Evolutionary conservation across 1,140 invertebrate species (phyloP), one percentile per base, ranked within the genome.

Genomic region (Chelonus insularis): DNA sequence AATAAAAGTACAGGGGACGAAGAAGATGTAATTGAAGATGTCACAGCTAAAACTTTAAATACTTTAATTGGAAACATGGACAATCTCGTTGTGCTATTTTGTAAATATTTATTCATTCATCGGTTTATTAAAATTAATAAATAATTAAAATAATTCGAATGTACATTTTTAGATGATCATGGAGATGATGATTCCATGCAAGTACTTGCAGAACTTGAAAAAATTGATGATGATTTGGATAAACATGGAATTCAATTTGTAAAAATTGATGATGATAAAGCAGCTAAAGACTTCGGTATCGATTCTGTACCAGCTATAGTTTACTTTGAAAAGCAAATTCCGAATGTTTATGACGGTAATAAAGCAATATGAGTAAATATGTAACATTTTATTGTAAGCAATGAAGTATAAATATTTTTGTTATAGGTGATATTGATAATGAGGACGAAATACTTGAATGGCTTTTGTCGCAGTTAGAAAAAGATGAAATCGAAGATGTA

Each of bases 401-500:
- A 20, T 16, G 11, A 23, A 2, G 55, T 32, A 63, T 37, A 11
- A 43, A 61, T 61, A 60, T 59, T 12, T 60, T 51, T 65, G 41
- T 52, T 71, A 73, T 64, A 91, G 90, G 93, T 71, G 92, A 96
- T 77, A 83, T 96, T 59, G 89, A 93, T 71, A 91, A 96, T 75
- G 95, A 96, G 80, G 90, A 96, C 72, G 91, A 93, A 74, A 92
- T 96, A 64, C 81, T 96, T 47, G 90, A 94, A 72, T 96, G 93
- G 93, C 80, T 95, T 18, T 82, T 94, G 60, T 87, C 88, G 50
- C 93, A 95, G 78, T 79, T 94, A 57, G 91, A 94, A 78, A 91
- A 91, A 68, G 94, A 96, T 79, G 93, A 96, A 85, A 96, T 96
- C 70, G 94, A 97, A 84, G 94, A 96, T 82, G 89, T 97, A 32